Evolutionary conservation across 2,797 vertebrate genomes (phyloP).

Genomic region (Tachyglossus aculeatus): DNA sequence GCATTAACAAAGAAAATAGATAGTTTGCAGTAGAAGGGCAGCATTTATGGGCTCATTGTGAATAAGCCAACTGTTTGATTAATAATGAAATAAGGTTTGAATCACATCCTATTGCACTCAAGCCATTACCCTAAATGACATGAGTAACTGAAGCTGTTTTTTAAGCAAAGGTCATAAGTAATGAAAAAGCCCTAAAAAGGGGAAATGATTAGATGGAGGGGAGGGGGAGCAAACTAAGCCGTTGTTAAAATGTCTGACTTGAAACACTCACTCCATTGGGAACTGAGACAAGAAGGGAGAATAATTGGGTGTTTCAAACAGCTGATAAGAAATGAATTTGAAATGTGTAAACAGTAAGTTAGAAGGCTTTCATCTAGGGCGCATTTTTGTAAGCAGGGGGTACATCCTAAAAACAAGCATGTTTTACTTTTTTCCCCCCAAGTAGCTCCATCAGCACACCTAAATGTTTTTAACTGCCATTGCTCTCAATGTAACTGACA

Average conservation of each 20-base stretch:
- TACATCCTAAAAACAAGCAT: constrained; percentile 8
- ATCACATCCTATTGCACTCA: constrained; percentile 1
- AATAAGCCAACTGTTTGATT: background rate
- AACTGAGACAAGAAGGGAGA: constrained; percentile 15
- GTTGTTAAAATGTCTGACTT: constrained; percentile 14
- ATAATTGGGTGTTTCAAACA: constrained; percentile 50
- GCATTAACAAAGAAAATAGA: background rate
- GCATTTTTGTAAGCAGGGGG: constrained; percentile 25
- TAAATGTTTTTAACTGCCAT: constrained; percentile 40
- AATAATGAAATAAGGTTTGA: too few relatives aligned
- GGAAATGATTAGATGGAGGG: too few relatives aligned
- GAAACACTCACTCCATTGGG: constrained; percentile 34
- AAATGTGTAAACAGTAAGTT: constrained; percentile 48
- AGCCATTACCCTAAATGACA: background rate
- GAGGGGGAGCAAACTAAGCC: too few relatives aligned
- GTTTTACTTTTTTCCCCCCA: background rate
- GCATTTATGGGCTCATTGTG: background rate
- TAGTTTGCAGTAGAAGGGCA: background rate
- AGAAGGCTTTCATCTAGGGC: constrained; percentile 34
- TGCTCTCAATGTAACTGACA: constrained; percentile 62
- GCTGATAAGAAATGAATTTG: constrained; percentile 46
- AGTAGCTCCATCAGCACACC: constrained; percentile 7
- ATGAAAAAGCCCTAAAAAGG: background rate
- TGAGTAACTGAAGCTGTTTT: constrained; percentile 19
- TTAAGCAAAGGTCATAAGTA: constrained; percentile 23